Base-by-base conservation (phyloP, 2,888 invertebrate genomes). In the Agonopterix arenella region DNA sequence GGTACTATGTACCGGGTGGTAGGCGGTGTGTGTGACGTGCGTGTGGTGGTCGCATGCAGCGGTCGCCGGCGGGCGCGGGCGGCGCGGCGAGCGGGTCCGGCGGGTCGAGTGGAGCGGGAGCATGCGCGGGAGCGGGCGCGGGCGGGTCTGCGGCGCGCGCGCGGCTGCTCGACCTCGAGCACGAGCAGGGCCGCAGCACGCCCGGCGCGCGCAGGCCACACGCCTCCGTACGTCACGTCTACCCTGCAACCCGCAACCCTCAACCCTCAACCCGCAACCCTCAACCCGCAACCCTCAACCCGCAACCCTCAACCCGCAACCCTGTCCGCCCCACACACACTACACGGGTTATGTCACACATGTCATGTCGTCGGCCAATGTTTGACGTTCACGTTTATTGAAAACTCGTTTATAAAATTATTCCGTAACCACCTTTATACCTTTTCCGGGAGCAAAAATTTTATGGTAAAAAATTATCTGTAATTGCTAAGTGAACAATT, bases 171-270 rank as follows among this genome's bases (percentile, higher is more conserved):
- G 90, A 89, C 64, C 78, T 79, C 66, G 89, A 90, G 78, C 84
- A 79, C 67, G 86, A 84, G 74, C 80, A 80, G 66, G 90, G 89
- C 60, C 82, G 88, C 75, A 86, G 88, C 80, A 89, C 89, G 73
- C 89, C 90, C 55, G 83, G 84, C 70, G 79, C 77, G 56, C 69
- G 75, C 50, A 73, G 73, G 53, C 57, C 60, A 56, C 43, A 13
- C 45, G 11, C 42, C 46, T 11, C 46, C 40, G 40, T 44, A 43
- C 50, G 46, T 8, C 11, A 37, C 48, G 8, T 16, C 41, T 8
- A 47, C 47, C 11, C 46, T 9, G n/a, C 40, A 40, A 9, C 40
- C 40, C 40, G 40, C 40, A 4, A 9, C 10, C 37, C 38, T 10
- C 40, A 4, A 9, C n/a, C 40, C 10, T n/a, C n/a, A n/a, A n/a